Base-by-base conservation (phyloP, 2,888 invertebrate species). In the Ariolimax columbianus region DNA sequence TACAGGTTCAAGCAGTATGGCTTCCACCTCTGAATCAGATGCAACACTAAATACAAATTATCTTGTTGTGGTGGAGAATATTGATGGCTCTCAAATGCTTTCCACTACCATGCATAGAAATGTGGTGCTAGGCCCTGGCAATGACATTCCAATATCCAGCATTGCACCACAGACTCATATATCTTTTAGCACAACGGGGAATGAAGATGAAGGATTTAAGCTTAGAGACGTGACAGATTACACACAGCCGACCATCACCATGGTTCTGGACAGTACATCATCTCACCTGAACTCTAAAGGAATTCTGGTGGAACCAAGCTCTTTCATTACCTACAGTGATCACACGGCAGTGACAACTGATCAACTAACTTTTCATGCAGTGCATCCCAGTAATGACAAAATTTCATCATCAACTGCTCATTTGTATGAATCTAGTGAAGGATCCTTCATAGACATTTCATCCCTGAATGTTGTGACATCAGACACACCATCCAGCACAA, bases 21-120 rank as follows among this genome's bases (percentile, higher is more conserved):
- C 77, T 23, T 36, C 55, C 6, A 59, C 38, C 26, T 55, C 77
- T 36, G 36, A 40, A 30, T 55, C 79, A 72, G 72, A 81, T 55
- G n/a, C 72, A 9, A 33, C 47, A 38, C 40, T 81, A 9, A 72
- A 55, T 59, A 55, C 81, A 51, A 81, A 81, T 55, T 81, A 81
- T 38, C 72, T 72, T 47, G 81, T 81, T 72, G 72, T 81, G 11
- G 81, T 81, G 7, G 81, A 81, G 59, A 73, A 73, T 33, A 72
- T 73, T 14, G 81, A 81, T 81, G 72, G 81, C 33, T 72, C 70
- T 72, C 81, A 81, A 26, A 55, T 81, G 72, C 30, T 82, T 59
- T 72, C 81, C n/a, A 38, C 81, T 14, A 55, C 81, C 7, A 51
- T 72, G 47, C 51, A 81, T 36, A 51, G 81, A 70, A 81, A 81